Conservation (phyloP, 2,113 vertebrate species). For the Melanerpes aurifrons region DNA sequence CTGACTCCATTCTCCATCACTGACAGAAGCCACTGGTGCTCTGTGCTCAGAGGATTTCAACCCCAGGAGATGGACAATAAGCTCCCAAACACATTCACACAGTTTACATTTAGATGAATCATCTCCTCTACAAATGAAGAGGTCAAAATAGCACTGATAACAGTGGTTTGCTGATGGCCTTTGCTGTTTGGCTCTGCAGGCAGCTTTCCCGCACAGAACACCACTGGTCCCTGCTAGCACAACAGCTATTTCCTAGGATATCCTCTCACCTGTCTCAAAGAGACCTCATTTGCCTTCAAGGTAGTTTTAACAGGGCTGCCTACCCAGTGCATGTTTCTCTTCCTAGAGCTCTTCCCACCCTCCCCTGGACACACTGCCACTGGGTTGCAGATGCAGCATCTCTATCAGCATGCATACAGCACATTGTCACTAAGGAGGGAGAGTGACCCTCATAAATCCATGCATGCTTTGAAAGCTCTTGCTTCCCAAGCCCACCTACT, state of each 20-base stretch:
- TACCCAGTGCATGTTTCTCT: background rate
- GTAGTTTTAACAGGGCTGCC: background rate
- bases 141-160: background rate
- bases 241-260: background rate
- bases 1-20: too few relatives aligned
- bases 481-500: background rate
- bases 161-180: background rate
- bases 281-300: background rate
- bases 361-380: background rate
- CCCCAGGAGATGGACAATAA: background rate
- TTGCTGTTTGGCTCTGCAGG: background rate
- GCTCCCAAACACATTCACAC: too few relatives aligned
- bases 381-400: background rate
- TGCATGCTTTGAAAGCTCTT: background rate
- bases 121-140: background rate
- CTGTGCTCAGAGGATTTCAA: background rate
- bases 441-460: background rate
- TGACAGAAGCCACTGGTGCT: background rate
- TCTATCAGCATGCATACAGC: background rate
- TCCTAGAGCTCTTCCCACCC: background rate
- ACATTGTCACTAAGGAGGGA: background rate
- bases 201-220: background rate
- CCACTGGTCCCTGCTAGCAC: background rate
- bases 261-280: background rate
- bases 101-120: background rate